These are phyloP conservation scores for Pocillopora grandis DNA, from an alignment of 92 coral and sea anemone species.

Conservation along the genomic window DNA sequence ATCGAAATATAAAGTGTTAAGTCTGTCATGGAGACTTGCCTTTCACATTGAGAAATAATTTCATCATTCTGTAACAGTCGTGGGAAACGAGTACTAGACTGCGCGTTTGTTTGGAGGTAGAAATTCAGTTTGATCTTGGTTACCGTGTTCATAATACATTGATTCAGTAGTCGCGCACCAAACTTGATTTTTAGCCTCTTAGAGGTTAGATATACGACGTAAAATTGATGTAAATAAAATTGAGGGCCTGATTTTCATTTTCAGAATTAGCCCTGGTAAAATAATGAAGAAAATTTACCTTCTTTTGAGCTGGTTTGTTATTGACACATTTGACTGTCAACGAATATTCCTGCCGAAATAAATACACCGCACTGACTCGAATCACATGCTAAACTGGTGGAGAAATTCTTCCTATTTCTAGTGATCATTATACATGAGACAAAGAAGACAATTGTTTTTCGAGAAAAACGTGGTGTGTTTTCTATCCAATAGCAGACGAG, in stretches of 20 bases:
- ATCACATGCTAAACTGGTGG: conserved; percentile 3
- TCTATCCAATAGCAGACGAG: conserved; percentile 6
- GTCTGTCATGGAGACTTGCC: neutral
- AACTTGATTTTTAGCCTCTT: neutral
- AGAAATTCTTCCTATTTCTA: neutral
- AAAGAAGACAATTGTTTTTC: neutral
- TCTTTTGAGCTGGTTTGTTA: neutral
- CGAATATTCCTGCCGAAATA: neutral
- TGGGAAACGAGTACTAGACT: neutral
- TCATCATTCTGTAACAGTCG: neutral
- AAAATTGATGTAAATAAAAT: neutral
- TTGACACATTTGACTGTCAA: neutral
- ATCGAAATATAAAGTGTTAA: neutral
- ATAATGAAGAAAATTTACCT: conserved; percentile 10
- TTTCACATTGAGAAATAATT: too few species aligned
- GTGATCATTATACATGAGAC: conserved; percentile 4
- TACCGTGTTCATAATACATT: neutral
- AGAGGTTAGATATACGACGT: neutral
- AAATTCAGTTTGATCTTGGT: neutral
- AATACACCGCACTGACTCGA: neutral
- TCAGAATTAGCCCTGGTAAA: neutral
- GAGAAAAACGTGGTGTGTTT: neutral
- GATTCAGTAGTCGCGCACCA: neutral
- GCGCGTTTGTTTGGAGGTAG: neutral
- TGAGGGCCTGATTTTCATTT: neutral